phyloP scores from a whole-genome alignment of 1,140 invertebrate species.

The Neodiprion pinetum region DNA sequence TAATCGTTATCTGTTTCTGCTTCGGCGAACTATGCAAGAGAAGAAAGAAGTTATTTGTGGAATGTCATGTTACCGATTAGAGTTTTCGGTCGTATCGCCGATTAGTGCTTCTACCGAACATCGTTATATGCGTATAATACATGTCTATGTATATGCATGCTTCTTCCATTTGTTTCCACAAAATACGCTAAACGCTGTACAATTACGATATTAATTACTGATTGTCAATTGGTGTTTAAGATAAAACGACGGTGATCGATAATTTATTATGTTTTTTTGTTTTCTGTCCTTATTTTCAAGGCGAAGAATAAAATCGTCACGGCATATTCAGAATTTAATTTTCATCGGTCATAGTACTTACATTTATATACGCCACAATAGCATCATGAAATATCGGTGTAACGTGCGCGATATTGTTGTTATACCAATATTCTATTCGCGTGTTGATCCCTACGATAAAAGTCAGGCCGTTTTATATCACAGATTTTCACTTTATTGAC shows the following conservation, averaged over 20 bases:
- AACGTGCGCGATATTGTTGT: neutral
- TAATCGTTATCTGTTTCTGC: too few species aligned
- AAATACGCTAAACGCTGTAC: neutral
- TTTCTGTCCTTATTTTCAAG: neutral
- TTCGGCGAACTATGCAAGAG: neutral
- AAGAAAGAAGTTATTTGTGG: conserved; percentile 12
- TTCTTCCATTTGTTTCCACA: neutral
- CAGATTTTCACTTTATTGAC: conserved; percentile 44
- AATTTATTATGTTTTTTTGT: neutral
- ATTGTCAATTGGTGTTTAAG: neutral
- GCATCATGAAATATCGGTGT: neutral
- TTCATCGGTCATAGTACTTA: too few species aligned
- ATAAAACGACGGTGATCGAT: neutral
- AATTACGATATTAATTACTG: neutral
- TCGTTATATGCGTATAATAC: too few species aligned
- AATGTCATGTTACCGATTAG: neutral
- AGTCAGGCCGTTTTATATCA: conserved; percentile 32
- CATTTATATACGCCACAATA: too few species aligned
- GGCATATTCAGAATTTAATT: too few species aligned
- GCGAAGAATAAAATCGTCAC: too few species aligned
- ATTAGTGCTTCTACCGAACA: too few species aligned
- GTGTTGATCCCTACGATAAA: neutral
- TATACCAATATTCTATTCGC: neutral
- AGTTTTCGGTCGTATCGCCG: too few species aligned
- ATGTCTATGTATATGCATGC: too few species aligned